Conservation (phyloP, 2,113 vertebrate genomes). For the Ascaphus truei region DNA sequence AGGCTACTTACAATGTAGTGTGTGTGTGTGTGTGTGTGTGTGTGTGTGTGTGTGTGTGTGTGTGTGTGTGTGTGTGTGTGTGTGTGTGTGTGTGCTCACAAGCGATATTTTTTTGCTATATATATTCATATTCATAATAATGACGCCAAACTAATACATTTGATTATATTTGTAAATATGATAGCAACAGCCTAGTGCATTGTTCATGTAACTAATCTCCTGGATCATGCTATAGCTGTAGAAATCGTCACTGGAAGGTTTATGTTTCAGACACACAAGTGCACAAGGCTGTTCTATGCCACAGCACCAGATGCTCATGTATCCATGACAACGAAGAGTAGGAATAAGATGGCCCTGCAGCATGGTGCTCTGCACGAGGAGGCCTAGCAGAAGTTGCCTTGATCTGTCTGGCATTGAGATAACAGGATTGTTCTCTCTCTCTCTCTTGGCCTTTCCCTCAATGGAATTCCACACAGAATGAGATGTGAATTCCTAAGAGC, state of each 20-base stretch:
- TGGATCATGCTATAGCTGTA: no score
- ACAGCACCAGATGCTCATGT: background rate
- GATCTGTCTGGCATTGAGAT: background rate
- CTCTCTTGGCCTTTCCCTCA: background rate
- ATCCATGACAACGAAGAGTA: background rate
- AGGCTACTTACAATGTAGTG: no score
- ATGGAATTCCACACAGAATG: background rate
- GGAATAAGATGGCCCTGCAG: background rate
- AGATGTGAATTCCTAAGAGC: background rate
- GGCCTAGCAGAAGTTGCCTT: background rate
- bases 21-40: no score
- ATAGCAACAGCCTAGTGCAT: no score
- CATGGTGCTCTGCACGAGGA: background rate
- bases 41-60: no score
- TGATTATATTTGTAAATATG: no score
- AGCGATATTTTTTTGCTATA: no score
- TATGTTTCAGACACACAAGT: background rate
- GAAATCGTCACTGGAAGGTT: background rate
- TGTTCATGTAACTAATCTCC: no score
- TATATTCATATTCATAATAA: no score
- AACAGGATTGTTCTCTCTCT: background rate
- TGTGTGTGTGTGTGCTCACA: no score
- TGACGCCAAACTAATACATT: no score
- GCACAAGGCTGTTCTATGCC: background rate
- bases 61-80: no score